Evolutionary conservation across 2,113 vertebrate species (phyloP), one percentile per base, ranked within the genome.

Genomic region (Nothocercus julius): DNA sequence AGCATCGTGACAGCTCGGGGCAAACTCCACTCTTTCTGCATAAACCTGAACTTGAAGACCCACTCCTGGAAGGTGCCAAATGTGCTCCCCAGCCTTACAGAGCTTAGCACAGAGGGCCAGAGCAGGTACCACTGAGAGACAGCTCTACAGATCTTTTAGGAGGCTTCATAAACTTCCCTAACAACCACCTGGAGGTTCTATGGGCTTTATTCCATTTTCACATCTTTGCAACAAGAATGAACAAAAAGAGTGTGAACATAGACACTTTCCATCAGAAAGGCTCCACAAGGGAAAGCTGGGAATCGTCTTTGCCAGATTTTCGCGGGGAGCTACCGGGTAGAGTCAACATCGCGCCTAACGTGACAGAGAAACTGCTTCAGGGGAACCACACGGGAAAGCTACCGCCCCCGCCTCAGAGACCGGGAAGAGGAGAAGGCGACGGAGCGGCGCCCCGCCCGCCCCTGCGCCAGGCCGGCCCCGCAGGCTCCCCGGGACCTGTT

Each of bases 1-100:
- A 85, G 20, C 0, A 1, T 15, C 21, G 56, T 0, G 11, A 19
- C 24, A 76, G 17, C 7, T 3, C 5, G 3, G 13, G 77, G 17
- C 1, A 76, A 87, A 61, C 2, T 4, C 2, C 10, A 1, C 3
- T 22, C 54, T 40, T 14, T 7, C 21, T 14, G 3, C 2, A 32
- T 22, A 58, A 44, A 90, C 59, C 6, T 40, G 38, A 74, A 67
- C 8, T 4, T 36, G 68, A 83, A 70, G 25, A 54, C 8, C 49
- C 32, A 69, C 30, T 54, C 40, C 64, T 63, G 1, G 0, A 86
- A 88, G 0, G 2, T 21, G 66, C 3, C 16, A 30, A 25, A 56
- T 1, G 2, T 14, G 3, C 19, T 22, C 42, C 42, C 9, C 17
- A 0, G n/a, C 70, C 49, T 49, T 66, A 28, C 56, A 5, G 11